phyloP scores from a whole-genome alignment of 2,113 vertebrate species.

The Phalacrocorax brasilianus region DNA sequence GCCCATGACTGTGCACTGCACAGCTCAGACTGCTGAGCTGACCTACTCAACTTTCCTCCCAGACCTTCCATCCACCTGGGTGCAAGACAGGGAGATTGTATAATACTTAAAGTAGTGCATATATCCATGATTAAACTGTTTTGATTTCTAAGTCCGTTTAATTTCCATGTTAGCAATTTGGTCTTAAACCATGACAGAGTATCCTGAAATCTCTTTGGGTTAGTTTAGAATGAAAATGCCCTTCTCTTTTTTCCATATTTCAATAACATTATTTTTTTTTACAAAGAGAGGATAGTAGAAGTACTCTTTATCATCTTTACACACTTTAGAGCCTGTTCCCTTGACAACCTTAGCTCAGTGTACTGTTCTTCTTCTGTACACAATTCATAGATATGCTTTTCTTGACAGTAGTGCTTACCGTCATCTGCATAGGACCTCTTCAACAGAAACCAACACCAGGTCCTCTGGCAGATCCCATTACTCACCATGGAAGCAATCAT shows the following conservation, averaged over 20 bases:
- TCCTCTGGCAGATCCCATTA: not conserved
- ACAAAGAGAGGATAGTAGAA: not conserved
- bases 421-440: not conserved
- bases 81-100: not conserved
- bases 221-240: not conserved
- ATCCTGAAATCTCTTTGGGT: not conserved
- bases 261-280: not conserved
- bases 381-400: not conserved
- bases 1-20: not conserved
- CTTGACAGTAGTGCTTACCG: not conserved
- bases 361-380: not conserved
- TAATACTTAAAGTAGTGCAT: not conserved
- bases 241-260: not conserved
- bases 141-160: not conserved
- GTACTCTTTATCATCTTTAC: not conserved
- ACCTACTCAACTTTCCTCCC: not conserved
- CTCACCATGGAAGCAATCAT: not conserved
- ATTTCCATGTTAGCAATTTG: not conserved
- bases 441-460: not conserved
- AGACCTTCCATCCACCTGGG: not conserved
- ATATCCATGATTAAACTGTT: not conserved
- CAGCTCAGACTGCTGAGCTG: not conserved
- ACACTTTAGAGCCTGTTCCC: not conserved
- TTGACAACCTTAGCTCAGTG: not conserved
- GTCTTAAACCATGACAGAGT: not conserved